Percentiles rank a stretch among this genome's conserved stretches.
Conservation (phyloP, 2,113 vertebrate genomes). For the Limnothrissa miodon region DNA sequence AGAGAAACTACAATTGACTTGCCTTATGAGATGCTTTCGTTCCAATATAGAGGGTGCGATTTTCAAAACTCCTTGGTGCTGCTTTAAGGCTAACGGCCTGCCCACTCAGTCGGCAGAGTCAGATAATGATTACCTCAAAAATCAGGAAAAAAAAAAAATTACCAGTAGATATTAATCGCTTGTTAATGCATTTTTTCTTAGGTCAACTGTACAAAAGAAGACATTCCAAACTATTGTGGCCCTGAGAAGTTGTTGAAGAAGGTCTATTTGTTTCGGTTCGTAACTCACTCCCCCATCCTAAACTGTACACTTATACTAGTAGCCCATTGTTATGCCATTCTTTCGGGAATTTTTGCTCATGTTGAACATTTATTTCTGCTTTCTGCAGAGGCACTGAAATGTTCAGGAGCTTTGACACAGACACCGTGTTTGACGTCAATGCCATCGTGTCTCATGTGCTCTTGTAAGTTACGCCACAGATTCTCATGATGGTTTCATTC, state of each 20-base stretch:
- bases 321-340: background rate
- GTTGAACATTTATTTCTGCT: constrained; percentile 22
- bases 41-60: no score
- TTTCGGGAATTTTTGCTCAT: background rate
- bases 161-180: background rate
- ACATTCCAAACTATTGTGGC: constrained; percentile 75
- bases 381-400: constrained; percentile 73
- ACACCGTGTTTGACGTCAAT: constrained; percentile 85
- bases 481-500: background rate
- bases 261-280: constrained; percentile 89
- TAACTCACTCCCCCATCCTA: background rate
- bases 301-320: no score
- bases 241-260: constrained; percentile 70
- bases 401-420: constrained; percentile 82
- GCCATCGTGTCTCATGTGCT: constrained; percentile 87
- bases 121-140: no score
- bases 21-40: no score
- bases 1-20: no score
- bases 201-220: constrained; percentile 82
- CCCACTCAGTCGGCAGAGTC: no score
- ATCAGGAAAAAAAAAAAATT: no score
- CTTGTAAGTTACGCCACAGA: constrained; percentile 79
- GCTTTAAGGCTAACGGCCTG: no score
- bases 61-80: no score
- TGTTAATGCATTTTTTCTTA: constrained; percentile 50